Evolutionary conservation across 1,140 invertebrate species (phyloP).

Genomic region (Drosophila santomea): DNA sequence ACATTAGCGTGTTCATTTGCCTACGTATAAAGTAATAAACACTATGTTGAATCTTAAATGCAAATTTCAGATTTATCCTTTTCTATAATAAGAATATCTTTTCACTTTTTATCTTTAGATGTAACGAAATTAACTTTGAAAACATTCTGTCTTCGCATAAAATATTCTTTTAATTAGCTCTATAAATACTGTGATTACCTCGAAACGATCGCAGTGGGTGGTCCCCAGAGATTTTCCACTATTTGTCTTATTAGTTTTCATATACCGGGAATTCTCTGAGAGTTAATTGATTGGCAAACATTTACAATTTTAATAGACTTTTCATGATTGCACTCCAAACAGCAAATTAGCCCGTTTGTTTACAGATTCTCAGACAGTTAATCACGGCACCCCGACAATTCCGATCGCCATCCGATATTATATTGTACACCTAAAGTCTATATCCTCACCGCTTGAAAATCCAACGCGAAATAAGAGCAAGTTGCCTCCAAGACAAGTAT

Average conservation of each 20-base stretch:
- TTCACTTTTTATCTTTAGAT: too few relatives aligned
- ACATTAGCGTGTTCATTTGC: too few relatives aligned
- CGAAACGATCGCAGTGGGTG: background rate
- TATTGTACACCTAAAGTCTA: background rate
- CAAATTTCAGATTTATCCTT: too few relatives aligned
- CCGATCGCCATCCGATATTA: slow-evolving; percentile 33
- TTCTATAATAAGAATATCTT: too few relatives aligned
- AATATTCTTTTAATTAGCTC: too few relatives aligned
- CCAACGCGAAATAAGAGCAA: slow-evolving; percentile 31
- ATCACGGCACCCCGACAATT: slow-evolving; percentile 33
- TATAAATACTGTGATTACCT: background rate
- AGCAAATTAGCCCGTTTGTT: slow-evolving; percentile 31
- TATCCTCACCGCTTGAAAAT: slow-evolving; percentile 30
- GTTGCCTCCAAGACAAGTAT: slow-evolving; percentile 3
- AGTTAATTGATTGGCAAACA: slow-evolving; percentile 29
- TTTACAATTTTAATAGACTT: slow-evolving; percentile 25
- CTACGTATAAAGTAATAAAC: too few relatives aligned
- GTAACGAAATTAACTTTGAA: too few relatives aligned
- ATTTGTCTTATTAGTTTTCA: background rate
- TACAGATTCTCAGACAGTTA: slow-evolving; percentile 42
- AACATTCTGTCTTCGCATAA: too few relatives aligned
- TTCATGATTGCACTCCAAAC: slow-evolving; percentile 23
- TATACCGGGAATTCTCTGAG: background rate
- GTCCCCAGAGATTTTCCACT: background rate
- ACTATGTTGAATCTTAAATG: too few relatives aligned